A percentile compares a stretch with the other conserved stretches of the same genome.
These are phyloP conservation scores for Austrofundulus limnaeus DNA, from an alignment of 2,113 vertebrate species.

Conservation along the genomic window DNA sequence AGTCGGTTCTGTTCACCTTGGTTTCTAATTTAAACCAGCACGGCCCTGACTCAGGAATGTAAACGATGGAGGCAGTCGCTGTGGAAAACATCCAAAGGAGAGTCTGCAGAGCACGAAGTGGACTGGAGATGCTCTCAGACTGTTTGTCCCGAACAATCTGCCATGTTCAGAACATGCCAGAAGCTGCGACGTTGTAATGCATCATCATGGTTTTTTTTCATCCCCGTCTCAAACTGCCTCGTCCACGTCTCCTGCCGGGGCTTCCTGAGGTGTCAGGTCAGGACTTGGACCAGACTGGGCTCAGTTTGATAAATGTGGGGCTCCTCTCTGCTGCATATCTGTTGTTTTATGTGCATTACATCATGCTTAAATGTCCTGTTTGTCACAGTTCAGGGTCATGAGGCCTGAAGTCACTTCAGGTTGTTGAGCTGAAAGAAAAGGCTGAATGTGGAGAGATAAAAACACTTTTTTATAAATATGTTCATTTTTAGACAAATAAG, in stretches of 20 bases:
- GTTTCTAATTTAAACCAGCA: slow-evolving; percentile 15
- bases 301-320: neutral
- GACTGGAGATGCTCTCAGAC: slow-evolving; percentile 24
- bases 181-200: neutral
- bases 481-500: no score
- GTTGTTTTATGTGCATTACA: no score
- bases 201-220: neutral
- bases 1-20: neutral
- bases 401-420: no score
- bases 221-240: neutral
- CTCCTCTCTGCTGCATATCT: neutral
- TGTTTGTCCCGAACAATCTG: neutral
- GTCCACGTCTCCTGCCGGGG: neutral
- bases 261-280: neutral
- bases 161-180: neutral
- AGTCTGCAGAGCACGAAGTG: neutral
- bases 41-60: slow-evolving; percentile 35
- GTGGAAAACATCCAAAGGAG: neutral
- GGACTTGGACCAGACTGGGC: neutral
- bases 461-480: no score
- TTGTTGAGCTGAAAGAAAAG: no score
- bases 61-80: slow-evolving; percentile 6
- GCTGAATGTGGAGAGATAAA: no score
- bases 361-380: no score
- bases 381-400: no score